Conservation (phyloP, 2,888 invertebrate species). For the Thymelicus lineola region DNA sequence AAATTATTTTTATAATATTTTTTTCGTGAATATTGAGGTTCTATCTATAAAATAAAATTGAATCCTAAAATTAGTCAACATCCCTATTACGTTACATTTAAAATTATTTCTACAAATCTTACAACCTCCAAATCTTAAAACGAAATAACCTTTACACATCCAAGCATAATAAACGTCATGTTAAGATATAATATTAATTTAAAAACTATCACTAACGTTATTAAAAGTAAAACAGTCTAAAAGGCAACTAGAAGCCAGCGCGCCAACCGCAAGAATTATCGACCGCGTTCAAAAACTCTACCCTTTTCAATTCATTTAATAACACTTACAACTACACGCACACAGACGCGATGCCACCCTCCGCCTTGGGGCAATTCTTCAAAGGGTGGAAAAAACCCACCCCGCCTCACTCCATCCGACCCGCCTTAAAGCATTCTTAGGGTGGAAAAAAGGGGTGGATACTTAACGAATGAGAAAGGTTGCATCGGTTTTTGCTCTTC, state of each 20-base stretch:
- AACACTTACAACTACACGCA: conserved; percentile 72
- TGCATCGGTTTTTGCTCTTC: conserved; percentile 66
- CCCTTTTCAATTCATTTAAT: conserved; percentile 80
- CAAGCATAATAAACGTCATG: background rate
- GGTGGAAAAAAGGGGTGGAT: conserved; percentile 83
- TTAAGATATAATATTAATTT: too few species aligned
- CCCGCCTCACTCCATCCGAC: conserved; percentile 56
- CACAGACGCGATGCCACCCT: conserved; percentile 66
- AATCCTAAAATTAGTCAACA: too few species aligned
- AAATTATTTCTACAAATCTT: too few species aligned
- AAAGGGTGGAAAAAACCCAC: conserved; percentile 82
- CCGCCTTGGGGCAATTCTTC: conserved; percentile 83
- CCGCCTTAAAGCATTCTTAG: conserved; percentile 82
- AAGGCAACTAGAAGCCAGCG: conserved; percentile 31
- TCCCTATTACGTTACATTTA: too few species aligned
- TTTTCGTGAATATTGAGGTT: too few species aligned
- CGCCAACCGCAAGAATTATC: conserved; percentile 49
- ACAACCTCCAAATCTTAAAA: too few species aligned
- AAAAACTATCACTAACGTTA: background rate
- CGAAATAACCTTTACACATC: conserved; percentile 5
- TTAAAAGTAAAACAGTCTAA: conserved; percentile 32
- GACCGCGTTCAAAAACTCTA: conserved; percentile 72
- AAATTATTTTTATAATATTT: too few species aligned
- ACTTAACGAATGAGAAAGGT: conserved; percentile 75
- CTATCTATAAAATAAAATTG: too few species aligned